Evolutionary conservation across 1,140 invertebrate genomes (phyloP), one percentile per base, ranked within the genome.

Genomic region (Eulimnadia texana): DNA sequence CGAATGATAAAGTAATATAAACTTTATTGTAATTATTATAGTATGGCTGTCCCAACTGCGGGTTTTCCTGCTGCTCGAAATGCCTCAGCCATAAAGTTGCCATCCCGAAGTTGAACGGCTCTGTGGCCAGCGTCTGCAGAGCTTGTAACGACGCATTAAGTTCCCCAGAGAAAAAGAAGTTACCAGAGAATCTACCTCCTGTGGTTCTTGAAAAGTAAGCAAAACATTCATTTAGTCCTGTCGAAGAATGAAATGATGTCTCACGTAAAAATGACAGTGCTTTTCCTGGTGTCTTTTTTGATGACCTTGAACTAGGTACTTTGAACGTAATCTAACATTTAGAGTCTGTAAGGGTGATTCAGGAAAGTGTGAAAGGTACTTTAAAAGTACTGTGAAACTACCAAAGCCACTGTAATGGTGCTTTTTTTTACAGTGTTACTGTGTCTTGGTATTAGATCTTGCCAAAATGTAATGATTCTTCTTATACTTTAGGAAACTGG

Each of bases 401-500:
- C n/a, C n/a, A n/a, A n/a, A n/a, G n/a, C n/a, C n/a, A n/a, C n/a
- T n/a, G n/a, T n/a, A n/a, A n/a, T n/a, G n/a, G n/a, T n/a, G n/a
- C n/a, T n/a, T n/a, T n/a, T n/a, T n/a, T n/a, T n/a, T n/a, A n/a
- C n/a, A n/a, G n/a, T n/a, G n/a, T n/a, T n/a, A n/a, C n/a, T n/a
- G 20, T 19, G 24, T 60, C 16, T 22, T 60, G n/a, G 51, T 53
- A 61, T 11, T 33, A 51, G 42, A 52, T 29, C 16, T 22, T 1
- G 10, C 11, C 49, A 50, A 19, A 22, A 23, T 0, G n/a, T 19
- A 52, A 11, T 25, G 23, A 0, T 50, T 28, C 24, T 22, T n/a
- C 28, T 27, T 0, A 52, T 27, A 16, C 20, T 52, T 25, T n/a
- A 74, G 71, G 59, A 59, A 71, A 51, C 64, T 75, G 53, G 72